Evolutionary conservation across 2,888 invertebrate species (phyloP).

Genomic region (Macrophya alboannulata): DNA sequence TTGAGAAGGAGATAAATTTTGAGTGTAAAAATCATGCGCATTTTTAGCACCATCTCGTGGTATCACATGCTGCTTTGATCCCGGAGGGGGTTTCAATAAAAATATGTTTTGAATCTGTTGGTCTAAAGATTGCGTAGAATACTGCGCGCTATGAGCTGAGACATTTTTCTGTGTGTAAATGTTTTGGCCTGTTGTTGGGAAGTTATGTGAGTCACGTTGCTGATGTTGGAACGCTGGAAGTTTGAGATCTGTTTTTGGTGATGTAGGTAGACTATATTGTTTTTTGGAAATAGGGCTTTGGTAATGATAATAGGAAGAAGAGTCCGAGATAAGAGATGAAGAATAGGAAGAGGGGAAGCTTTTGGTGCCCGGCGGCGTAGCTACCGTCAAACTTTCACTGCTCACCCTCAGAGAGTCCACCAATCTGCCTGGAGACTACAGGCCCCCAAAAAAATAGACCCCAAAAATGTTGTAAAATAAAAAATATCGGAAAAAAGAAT

Average conservation of each 20-base stretch:
- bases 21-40: conserved; percentile 47
- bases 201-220: conserved; percentile 35
- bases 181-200: conserved; percentile 2
- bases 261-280: conserved; percentile 49
- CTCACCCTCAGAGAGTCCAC: conserved; percentile 56
- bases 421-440: conserved; percentile 55
- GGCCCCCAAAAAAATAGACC: conserved; percentile 53
- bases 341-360: conserved; percentile 52
- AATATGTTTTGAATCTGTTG: conserved; percentile 57
- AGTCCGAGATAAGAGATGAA: conserved; percentile 51
- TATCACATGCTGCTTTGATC: conserved; percentile 53
- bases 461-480: conserved; percentile 54
- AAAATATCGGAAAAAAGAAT: conserved; percentile 48
- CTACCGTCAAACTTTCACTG: conserved; percentile 55
- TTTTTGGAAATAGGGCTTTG: conserved; percentile 49
- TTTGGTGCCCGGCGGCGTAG: conserved; percentile 55
- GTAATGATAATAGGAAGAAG: conserved; percentile 36
- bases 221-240: conserved; percentile 42
- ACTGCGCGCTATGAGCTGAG: conserved; percentile 15
- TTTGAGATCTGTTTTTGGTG: conserved; percentile 53
- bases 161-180: conserved; percentile 14
- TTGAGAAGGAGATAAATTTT: conserved; percentile 42
- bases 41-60: conserved; percentile 53
- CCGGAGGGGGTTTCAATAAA: conserved; percentile 56
- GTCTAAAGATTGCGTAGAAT: conserved; percentile 57